These are phyloP conservation scores for Drosophila maculinotata DNA, from an alignment of 2,888 invertebrate genomes.

Conservation along the genomic window DNA sequence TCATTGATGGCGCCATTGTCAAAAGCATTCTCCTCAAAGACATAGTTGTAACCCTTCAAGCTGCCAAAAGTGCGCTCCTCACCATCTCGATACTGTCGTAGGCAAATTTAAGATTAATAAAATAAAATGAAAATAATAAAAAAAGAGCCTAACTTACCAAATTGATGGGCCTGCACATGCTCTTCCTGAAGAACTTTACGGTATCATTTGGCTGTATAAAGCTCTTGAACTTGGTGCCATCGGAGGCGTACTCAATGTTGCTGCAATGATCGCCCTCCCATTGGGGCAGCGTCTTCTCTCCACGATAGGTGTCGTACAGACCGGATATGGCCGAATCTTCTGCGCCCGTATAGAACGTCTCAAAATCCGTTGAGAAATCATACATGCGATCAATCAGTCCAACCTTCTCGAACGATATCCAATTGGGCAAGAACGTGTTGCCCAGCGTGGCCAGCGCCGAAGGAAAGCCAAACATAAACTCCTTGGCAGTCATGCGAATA, in stretches of 20 bases:
- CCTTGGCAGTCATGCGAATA: constrained; percentile 92
- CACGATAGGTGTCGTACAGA: constrained; percentile 91
- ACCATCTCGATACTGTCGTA: constrained; percentile 87
- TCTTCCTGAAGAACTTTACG: constrained; percentile 92
- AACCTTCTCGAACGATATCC: constrained; percentile 94
- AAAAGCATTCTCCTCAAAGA: constrained; percentile 90
- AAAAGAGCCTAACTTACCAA: constrained; percentile 87
- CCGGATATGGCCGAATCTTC: constrained; percentile 88
- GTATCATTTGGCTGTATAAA: constrained; percentile 89
- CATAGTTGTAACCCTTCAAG: constrained; percentile 90
- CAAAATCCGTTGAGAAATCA: constrained; percentile 91
- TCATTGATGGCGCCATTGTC: constrained; percentile 90
- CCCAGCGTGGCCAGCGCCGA: constrained; percentile 93
- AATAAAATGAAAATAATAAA: constrained; percentile 27
- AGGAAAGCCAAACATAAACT: constrained; percentile 95
- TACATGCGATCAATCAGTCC: constrained; percentile 96
- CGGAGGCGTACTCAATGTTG: constrained; percentile 91
- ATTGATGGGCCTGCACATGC: constrained; percentile 92
- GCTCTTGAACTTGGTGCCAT: constrained; percentile 93
- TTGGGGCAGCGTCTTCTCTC: constrained; percentile 90
- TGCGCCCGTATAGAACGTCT: constrained; percentile 91
- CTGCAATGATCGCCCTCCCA: constrained; percentile 92
- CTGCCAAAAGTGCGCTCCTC: constrained; percentile 87
- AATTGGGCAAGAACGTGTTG: constrained; percentile 92
- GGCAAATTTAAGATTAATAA: constrained; percentile 16